A percentile compares a stretch with the other conserved stretches of the same genome.
Evolutionary conservation across 2,888 invertebrate genomes (phyloP).

Genomic region (Cheiracanthium punctorium): DNA sequence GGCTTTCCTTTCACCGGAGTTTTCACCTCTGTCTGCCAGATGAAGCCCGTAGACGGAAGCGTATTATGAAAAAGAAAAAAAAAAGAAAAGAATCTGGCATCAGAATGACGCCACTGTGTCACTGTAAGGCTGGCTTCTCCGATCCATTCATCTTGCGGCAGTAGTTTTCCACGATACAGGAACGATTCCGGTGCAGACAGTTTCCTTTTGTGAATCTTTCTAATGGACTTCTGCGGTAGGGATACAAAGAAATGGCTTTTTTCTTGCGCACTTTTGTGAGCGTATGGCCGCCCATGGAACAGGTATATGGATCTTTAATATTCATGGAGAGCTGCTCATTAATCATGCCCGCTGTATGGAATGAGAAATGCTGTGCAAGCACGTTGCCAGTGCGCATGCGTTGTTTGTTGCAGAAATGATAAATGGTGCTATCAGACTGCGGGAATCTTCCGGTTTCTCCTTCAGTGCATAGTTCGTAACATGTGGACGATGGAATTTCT

Average conservation of each 20-base stretch:
- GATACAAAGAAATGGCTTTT: not conserved
- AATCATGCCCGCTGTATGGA: not conserved
- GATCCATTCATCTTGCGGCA: not conserved
- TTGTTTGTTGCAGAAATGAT: not conserved
- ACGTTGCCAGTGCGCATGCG: not conserved
- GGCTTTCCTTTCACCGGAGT: not conserved
- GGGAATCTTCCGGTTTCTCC: not conserved
- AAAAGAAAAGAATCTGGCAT: not conserved
- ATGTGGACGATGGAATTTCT: no score
- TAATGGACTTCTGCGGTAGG: not conserved
- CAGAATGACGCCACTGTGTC: not conserved
- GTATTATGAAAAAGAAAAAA: no score
- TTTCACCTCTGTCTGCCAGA: not conserved
- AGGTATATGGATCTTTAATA: not conserved
- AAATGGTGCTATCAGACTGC: not conserved
- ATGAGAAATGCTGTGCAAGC: not conserved
- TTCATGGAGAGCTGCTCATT: not conserved
- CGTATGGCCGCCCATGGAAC: not conserved
- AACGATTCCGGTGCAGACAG: not conserved
- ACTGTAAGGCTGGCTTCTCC: not conserved
- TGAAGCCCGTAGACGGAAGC: not conserved
- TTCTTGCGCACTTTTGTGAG: not conserved
- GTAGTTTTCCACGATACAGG: not conserved
- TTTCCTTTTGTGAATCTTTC: not conserved
- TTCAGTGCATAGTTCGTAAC: no score